Evolutionary conservation across 2,113 vertebrate genomes (phyloP).

Genomic region (Tonatia bakeri): DNA sequence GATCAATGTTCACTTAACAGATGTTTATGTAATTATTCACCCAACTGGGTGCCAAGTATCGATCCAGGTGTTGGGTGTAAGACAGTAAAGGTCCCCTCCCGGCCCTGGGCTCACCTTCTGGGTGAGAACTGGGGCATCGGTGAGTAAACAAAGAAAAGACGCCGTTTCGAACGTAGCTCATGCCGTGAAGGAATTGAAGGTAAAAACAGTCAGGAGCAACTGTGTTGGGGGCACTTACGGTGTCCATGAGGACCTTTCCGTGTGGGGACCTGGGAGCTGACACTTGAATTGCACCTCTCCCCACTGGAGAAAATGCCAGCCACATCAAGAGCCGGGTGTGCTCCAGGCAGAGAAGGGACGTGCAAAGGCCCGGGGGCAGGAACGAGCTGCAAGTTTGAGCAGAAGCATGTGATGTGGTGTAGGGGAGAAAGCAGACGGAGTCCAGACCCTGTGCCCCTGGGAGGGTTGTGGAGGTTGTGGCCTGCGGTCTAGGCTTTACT

Average conservation of each 20-base stretch:
- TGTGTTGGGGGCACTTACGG: too few species aligned
- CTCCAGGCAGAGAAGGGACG: neutral
- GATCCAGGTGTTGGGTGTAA: neutral
- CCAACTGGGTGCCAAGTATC: too few species aligned
- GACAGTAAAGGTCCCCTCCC: too few species aligned
- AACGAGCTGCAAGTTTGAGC: neutral
- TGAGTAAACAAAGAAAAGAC: neutral
- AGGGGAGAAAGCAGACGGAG: accelerated
- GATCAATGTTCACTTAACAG: accelerated
- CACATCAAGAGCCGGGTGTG: neutral
- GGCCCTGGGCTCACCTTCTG: neutral
- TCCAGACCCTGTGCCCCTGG: neutral
- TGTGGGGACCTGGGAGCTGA: neutral
- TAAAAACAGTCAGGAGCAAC: neutral
- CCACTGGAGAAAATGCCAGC: neutral
- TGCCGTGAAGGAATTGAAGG: neutral
- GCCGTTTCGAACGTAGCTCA: neutral
- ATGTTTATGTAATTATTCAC: too few species aligned
- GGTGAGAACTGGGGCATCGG: neutral
- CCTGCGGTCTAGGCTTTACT: neutral
- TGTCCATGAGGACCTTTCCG: too few species aligned
- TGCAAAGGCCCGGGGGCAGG: neutral
- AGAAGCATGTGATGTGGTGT: neutral
- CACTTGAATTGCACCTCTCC: neutral
- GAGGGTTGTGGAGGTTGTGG: neutral